Evolutionary conservation across 1,140 invertebrate genomes (phyloP).

Genomic region (Bombus superbus): DNA sequence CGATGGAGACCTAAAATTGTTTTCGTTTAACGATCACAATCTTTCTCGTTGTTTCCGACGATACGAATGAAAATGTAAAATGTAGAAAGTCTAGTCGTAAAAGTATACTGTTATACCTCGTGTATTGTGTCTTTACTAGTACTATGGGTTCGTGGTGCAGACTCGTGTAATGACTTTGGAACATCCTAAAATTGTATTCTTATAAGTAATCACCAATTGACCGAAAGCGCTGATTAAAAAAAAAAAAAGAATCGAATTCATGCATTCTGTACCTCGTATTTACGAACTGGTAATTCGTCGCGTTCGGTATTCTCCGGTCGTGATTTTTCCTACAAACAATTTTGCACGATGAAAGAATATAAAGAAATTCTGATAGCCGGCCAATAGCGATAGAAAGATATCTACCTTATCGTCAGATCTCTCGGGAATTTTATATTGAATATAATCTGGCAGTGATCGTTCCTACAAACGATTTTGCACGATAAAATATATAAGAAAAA

Average conservation of each 20-base stretch:
- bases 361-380: background rate
- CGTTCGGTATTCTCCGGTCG: background rate
- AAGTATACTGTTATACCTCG: conserved; percentile 39
- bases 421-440: background rate
- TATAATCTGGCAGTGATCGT: background rate
- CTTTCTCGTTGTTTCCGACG: background rate
- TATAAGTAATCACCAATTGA: background rate
- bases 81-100: background rate
- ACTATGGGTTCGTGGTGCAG: background rate
- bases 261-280: conserved; percentile 5
- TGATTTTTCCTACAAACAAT: background rate
- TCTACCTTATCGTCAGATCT: conserved; percentile 2
- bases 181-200: conserved; percentile 45
- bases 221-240: too few relatives aligned
- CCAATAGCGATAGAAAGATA: background rate
- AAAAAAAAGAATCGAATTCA: background rate
- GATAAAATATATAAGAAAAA: background rate
- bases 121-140: conserved; percentile 9
- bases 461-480: background rate
- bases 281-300: background rate
- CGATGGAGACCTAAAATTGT: conserved; percentile 41
- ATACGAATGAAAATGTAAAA: background rate
- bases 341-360: background rate
- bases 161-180: background rate
- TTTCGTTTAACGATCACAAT: background rate